phyloP scores from a whole-genome alignment of 2,797 vertebrate genomes.

The Aulostomus chinensis region DNA sequence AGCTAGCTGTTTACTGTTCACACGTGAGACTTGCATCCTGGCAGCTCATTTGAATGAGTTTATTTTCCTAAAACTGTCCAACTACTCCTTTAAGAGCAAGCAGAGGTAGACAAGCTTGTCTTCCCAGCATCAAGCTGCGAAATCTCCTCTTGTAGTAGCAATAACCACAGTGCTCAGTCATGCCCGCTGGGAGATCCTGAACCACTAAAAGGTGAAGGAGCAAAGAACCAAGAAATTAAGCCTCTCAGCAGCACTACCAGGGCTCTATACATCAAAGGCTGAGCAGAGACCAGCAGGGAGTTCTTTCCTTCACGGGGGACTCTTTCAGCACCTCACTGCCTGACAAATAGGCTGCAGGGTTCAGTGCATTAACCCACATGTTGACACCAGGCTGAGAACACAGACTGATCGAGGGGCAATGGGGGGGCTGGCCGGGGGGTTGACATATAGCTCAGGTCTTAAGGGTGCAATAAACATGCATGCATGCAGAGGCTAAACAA shows the following conservation, averaged over 20 bases:
- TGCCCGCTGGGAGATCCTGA: conserved; percentile 40
- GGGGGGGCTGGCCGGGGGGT: conserved; percentile 33
- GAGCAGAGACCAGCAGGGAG: conserved; percentile 38
- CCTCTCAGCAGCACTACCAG: conserved; percentile 59
- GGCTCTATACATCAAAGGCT: conserved; percentile 54
- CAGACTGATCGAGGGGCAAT: conserved; percentile 5
- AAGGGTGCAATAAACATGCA: conserved; percentile 23
- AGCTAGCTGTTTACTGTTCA: no score
- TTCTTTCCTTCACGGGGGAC: conserved; percentile 33
- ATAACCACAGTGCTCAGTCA: background rate
- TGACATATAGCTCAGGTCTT: conserved; percentile 33
- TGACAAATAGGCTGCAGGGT: conserved; percentile 53
- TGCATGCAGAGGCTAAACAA: conserved; percentile 1
- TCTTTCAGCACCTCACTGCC: conserved; percentile 36
- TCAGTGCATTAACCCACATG: conserved; percentile 61
- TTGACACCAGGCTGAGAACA: conserved; percentile 43
- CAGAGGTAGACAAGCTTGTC: conserved; percentile 11
- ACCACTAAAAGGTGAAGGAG: conserved; percentile 54
- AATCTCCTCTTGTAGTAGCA: conserved; percentile 9
- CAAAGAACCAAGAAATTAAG: conserved; percentile 63
- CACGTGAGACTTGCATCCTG: no score
- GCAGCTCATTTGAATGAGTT: no score
- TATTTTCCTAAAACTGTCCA: background rate
- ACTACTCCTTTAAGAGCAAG: conserved; percentile 1
- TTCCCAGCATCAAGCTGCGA: conserved; percentile 19